Base-by-base conservation (phyloP, 2,113 vertebrate species). In the Corythaixoides concolor region DNA sequence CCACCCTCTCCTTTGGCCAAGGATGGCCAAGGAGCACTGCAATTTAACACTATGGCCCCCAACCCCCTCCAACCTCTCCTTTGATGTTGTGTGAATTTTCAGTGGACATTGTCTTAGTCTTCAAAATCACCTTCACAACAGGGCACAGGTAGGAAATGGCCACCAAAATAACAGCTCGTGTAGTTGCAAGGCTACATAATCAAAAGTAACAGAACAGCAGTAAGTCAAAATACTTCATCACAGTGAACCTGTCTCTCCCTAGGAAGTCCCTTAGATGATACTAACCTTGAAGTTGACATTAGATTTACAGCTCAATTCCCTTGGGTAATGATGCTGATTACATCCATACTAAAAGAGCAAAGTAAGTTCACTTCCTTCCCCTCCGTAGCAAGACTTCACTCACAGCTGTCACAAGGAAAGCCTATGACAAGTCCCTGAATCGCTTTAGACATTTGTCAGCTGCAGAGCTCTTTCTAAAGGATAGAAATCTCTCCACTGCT, bases 301-400 rank as follows among this genome's bases (percentile, higher is more conserved):
- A 95, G 93, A 97, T 95, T 97, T 97, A 97, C 89, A 82, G 94
- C 94, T 95, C 87, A 92, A 41, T 96, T 95, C 94, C 83, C 70
- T 72, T 87, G 91, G 88, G 94, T 90, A 96, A 95, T 87, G 93
- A 88, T 92, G 89, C 94, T 94, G 94, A 95, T 95, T 95, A 90
- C 75, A 94, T 86, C 77, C 82, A 87, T 81, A 70, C 53, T 73
- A 87, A 95, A 92, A 93, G 59, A 94, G 84, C 88, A 89, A 90
- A 78, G 64, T 59, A 78, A 87, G 78, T 88, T 94, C 91, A 88
- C 79, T 86, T 97, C 68, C 75, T 81, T 95, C 39, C 45, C 32
- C 64, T 95, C 79, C 58, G 68, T 66, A 77, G 90, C 1, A 3
- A 91, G 74, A 18, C 68, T 94, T 97, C 89, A 85, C 74, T 95